These are phyloP conservation scores for Scaptomyza tumidula DNA, from an alignment of 2,888 invertebrate genomes.

Conservation along the genomic window DNA sequence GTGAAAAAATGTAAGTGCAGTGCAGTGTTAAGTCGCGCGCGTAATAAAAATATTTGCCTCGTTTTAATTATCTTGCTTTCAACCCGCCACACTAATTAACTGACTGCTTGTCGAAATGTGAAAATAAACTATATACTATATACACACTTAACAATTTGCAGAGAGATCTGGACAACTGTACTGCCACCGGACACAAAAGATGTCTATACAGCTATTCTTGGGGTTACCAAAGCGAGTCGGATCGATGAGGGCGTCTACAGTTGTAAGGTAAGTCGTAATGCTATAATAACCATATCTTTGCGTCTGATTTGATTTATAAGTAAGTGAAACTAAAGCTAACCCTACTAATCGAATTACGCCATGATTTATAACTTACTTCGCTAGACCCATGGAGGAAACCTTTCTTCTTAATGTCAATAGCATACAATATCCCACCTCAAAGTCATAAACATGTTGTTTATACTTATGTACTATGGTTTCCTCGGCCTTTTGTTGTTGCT, in stretches of 20 bases:
- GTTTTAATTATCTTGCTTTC: too few species aligned
- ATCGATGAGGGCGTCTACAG: conserved; percentile 92
- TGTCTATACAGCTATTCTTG: conserved; percentile 88
- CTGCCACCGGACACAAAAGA: conserved; percentile 84
- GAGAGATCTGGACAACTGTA: conserved; percentile 89
- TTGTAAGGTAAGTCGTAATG: conserved; percentile 86
- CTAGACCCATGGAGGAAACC: neutral
- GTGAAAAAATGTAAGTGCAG: too few species aligned
- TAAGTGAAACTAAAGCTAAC: conserved; percentile 1
- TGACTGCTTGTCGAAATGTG: conserved; percentile 4
- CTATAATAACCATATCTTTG: neutral
- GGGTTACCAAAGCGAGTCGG: conserved; percentile 88
- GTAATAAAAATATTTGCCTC: too few species aligned
- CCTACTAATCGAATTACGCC: conserved; percentile 50
- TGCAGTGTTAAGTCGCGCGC: too few species aligned
- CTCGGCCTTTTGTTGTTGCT: conserved; percentile 1
- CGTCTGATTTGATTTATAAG: conserved; percentile 42
- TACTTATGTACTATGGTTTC: conserved; percentile 11
- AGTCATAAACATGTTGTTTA: conserved; percentile 56
- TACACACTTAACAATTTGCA: conserved; percentile 74
- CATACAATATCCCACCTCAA: conserved; percentile 26
- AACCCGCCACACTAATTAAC: conserved; percentile 48
- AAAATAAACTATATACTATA: neutral
- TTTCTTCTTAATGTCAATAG: conserved; percentile 15
- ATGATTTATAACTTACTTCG: conserved; percentile 67